Conservation (phyloP, 2,888 invertebrate genomes). For the Andrena minutula region DNA sequence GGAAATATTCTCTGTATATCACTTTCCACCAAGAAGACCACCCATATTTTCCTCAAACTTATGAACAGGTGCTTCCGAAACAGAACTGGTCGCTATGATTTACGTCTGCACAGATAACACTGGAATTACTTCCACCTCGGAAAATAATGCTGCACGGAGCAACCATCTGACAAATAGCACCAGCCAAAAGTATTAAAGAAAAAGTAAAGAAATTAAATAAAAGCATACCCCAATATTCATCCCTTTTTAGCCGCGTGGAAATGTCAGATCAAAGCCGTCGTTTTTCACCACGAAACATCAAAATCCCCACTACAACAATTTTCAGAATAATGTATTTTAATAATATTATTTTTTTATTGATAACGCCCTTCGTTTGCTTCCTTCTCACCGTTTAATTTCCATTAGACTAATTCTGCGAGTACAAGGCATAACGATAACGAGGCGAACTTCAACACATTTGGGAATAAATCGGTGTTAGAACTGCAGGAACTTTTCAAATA, state of each 20-base stretch:
- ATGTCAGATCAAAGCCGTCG: constrained; percentile 1
- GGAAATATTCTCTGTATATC: no score
- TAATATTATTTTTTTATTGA: no score
- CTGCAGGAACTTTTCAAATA: no score
- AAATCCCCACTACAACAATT: neutral
- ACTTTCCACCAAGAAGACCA: neutral
- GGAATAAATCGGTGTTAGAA: no score
- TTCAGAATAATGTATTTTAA: no score
- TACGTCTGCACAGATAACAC: neutral
- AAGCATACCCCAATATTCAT: neutral
- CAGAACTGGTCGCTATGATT: neutral
- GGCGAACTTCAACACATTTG: no score
- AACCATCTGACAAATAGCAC: neutral
- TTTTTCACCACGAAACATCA: neutral
- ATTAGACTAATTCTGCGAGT: no score
- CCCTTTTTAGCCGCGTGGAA: neutral
- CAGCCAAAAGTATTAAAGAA: neutral
- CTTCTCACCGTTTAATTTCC: no score
- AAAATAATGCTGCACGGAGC: neutral
- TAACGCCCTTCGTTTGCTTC: no score
- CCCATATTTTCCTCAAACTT: neutral
- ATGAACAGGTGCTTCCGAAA: neutral
- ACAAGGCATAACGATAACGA: no score
- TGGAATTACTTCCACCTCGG: neutral
- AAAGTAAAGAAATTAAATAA: neutral